A percentile compares a stretch with the other conserved stretches of the same genome.
Conservation (phyloP, 2,888 invertebrate genomes). For the Tubiluchus corallicola region DNA sequence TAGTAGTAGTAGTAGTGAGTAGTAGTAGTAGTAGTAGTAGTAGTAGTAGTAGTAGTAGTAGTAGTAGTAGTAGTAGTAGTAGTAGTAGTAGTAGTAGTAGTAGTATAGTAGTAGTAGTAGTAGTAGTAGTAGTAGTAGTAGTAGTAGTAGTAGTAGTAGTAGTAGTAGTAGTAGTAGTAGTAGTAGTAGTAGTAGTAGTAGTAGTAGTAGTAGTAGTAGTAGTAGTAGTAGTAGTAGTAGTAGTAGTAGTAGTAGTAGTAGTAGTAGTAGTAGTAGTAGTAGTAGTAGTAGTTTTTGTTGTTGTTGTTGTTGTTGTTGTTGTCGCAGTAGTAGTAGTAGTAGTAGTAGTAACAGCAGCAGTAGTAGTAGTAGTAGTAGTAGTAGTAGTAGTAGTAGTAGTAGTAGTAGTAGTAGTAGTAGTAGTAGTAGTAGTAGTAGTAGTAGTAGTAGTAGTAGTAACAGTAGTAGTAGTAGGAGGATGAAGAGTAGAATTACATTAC, state of each 20-base stretch:
- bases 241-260: constrained; percentile 8
- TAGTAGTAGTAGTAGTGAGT: no score
- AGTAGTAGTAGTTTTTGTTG: no score
- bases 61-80: no score
- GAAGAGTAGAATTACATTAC: neutral
- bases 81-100: no score
- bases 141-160: constrained; percentile 8
- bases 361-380: constrained; percentile 8
- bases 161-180: constrained; percentile 7
- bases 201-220: constrained; percentile 7
- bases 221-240: constrained; percentile 8
- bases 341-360: constrained; percentile 7
- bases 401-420: constrained; percentile 7
- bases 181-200: constrained; percentile 8
- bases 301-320: no score
- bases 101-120: no score
- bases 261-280: constrained; percentile 8
- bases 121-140: constrained; percentile 7
- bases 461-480: no score
- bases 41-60: no score
- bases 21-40: no score
- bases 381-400: constrained; percentile 8
- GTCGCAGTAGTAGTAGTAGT: no score
- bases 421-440: constrained; percentile 8
- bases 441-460: constrained; percentile 7